Evolutionary conservation across 2,113 vertebrate species (phyloP).

Genomic region (Anhinga anhinga): DNA sequence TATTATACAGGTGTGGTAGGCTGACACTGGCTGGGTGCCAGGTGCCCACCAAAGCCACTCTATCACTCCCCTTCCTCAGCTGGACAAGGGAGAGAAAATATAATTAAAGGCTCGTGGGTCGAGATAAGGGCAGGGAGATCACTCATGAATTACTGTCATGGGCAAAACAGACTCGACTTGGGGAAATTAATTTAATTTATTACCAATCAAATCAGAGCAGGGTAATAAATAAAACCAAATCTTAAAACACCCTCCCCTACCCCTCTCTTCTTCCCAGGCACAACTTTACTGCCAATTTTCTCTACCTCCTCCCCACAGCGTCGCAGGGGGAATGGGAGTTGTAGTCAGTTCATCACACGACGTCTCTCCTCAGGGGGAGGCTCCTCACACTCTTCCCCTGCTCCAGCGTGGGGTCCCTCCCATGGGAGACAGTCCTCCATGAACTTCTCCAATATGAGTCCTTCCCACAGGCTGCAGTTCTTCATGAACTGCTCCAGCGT

Average conservation of each 20-base stretch:
- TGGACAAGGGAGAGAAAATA: background rate
- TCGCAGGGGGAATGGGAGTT: background rate
- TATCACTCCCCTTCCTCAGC: background rate
- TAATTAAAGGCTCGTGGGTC: background rate
- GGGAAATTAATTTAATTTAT: background rate
- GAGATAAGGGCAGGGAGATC: background rate
- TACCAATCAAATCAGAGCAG: background rate
- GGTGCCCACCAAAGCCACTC: background rate
- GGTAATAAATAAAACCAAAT: background rate
- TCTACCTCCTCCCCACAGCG: background rate
- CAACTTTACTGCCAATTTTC: background rate
- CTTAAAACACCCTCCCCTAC: background rate
- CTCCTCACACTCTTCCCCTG: background rate
- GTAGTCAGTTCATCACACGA: background rate
- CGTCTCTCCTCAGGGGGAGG: background rate
- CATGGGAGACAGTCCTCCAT: too few species aligned
- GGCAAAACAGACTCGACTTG: background rate
- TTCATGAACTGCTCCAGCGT: too few species aligned
- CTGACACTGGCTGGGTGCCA: background rate
- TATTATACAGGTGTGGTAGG: background rate
- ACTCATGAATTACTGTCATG: fast-evolving
- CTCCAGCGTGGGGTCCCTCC: background rate
- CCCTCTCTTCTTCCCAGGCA: background rate
- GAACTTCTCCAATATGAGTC: too few species aligned
- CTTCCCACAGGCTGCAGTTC: too few species aligned